phyloP scores from a whole-genome alignment of 2,113 vertebrate species.

The Nicator chloris region DNA sequence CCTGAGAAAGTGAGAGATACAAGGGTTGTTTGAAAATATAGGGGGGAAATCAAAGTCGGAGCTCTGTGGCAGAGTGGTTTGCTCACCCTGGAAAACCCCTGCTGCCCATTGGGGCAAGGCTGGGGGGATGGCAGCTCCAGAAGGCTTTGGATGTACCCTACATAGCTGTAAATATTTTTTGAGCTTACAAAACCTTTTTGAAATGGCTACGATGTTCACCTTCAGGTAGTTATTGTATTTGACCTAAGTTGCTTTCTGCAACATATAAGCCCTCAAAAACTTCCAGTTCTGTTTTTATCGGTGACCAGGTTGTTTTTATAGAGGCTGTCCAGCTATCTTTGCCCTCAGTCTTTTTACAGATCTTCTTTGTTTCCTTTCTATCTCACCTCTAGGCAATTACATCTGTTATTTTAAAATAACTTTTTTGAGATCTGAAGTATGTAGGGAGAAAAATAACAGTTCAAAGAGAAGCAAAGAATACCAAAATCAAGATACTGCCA shows the following conservation, averaged over 20 bases:
- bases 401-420: background rate
- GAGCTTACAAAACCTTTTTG: background rate
- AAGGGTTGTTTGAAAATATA: background rate
- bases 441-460: background rate
- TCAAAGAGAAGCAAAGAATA: slow-evolving; percentile 22
- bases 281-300: background rate
- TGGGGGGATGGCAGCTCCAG: background rate
- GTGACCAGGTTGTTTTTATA: background rate
- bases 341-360: background rate
- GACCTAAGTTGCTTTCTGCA: background rate
- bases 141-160: background rate
- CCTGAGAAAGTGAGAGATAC: background rate
- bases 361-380: background rate
- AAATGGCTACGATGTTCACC: background rate
- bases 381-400: background rate
- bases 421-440: background rate
- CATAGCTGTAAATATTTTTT: background rate
- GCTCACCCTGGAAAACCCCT: background rate
- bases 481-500: background rate
- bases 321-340: background rate
- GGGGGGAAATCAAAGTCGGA: background rate
- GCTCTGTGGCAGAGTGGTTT: background rate
- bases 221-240: background rate
- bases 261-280: background rate
- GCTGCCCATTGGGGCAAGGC: too few species aligned